Percentiles rank a stretch among this genome's conserved stretches.
Conservation (phyloP, 2,113 vertebrate species). For the Galbula dea region DNA sequence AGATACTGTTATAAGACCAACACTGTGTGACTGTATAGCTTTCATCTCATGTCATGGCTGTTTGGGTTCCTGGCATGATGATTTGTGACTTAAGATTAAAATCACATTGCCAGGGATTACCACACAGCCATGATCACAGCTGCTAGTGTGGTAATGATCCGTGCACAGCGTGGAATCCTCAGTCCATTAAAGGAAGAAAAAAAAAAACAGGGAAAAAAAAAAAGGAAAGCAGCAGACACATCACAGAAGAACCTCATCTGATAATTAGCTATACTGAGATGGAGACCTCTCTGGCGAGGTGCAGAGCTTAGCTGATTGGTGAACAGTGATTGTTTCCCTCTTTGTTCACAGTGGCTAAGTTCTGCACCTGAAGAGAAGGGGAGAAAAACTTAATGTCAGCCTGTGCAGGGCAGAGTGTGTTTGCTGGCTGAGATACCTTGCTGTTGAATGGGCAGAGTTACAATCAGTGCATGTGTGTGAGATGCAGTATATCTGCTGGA, state of each 20-base stretch:
- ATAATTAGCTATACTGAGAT: conserved; percentile 45
- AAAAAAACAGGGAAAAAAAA: background rate
- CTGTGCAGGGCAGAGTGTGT: background rate
- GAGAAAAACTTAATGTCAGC: conserved; percentile 69
- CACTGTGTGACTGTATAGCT: background rate
- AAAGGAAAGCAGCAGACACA: conserved; percentile 16
- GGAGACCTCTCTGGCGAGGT: conserved; percentile 88
- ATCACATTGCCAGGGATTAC: conserved; percentile 99
- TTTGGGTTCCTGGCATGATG: conserved; percentile 99
- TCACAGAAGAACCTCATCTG: conserved; percentile 31
- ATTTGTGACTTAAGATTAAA: conserved; percentile 99
- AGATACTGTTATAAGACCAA: background rate
- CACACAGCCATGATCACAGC: conserved; percentile 88
- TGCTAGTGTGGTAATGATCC: conserved; percentile 68
- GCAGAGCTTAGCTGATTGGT: conserved; percentile 99
- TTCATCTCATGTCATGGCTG: conserved; percentile 80
- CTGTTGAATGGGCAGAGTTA: background rate
- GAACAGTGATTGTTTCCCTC: conserved; percentile 99
- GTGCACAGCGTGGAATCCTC: conserved; percentile 3
- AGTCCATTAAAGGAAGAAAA: background rate
- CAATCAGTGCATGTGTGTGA: background rate
- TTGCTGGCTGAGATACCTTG: background rate
- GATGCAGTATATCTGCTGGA: background rate
- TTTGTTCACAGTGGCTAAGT: conserved; percentile 99
- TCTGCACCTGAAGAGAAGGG: conserved; percentile 98